Base-by-base conservation (phyloP, 2,113 vertebrate genomes). In the Galeopterus variegatus region DNA sequence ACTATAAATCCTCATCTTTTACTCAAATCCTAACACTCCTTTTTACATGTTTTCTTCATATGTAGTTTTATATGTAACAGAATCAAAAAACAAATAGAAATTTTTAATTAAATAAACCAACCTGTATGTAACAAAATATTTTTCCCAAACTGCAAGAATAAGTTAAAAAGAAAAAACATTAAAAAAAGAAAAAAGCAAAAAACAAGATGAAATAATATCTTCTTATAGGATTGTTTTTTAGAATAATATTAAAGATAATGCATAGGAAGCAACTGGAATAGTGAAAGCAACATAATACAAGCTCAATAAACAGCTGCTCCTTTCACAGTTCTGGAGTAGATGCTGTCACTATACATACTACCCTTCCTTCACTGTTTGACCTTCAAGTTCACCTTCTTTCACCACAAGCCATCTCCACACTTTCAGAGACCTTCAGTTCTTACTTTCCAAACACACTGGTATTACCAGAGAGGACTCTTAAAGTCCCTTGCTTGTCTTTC, bases 11-110 rank as follows among this genome's bases (percentile, higher is more conserved):
- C 4, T 83, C 48, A 31, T 70, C 23, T 73, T 91, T 33, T 93
- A 52, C 23, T 80, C 18, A 90, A 26, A 65, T 72, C 13, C 26
- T 83, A 79, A 17, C 5, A 80, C 18, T 28, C 5, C 6, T 93
- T 91, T 69, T 83, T 62, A 96, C 54, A 60, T 26, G 23, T 60
- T 88, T 73, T 75, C 64, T 82, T 45, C 14, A 83, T 87, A 33
- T 60, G 17, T 83, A 89, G 92, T 89, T 97, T 94, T 95, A 70
- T 89, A 86, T 92, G 26, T 72, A 82, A 79, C n/a, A 86, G 33
- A 90, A 77, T 93, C 89, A 97, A 82, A 56, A 79, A 87, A 82
- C 1, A 75, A 54, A 65, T 56, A 41, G 62, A 31, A 41, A 41
- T 41, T 50, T 62, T 75, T 65, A 96, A 69, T 72, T 58, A 83